Base-by-base conservation (phyloP, 2,113 vertebrate genomes). In the Apodemus sylvaticus region DNA sequence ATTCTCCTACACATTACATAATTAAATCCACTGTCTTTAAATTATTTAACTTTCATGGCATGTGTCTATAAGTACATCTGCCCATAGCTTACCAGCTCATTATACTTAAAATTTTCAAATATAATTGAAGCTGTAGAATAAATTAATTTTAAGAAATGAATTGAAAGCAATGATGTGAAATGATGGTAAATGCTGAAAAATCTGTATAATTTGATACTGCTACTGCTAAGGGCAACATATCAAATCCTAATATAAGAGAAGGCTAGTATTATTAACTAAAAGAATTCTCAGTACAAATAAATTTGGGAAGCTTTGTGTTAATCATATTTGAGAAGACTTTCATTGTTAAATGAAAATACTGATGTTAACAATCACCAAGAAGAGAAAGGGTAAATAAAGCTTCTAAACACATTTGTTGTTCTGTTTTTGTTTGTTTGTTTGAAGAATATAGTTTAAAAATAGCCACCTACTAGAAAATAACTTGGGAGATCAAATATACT, bases 21-120 rank as follows among this genome's bases (percentile, higher is more conserved):
- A 58, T 34, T 89, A 96, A 94, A 94, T 90, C 81, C 71, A 87
- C 51, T 39, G 34, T 94, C 93, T 90, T 90, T 89, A 31, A 95
- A 97, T 93, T 95, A 96, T 96, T 96, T 96, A 51, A 7, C 3
- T 60, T 96, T 94, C 62, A 97, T 71, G 53, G 94, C 74, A 13
- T n/a, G 79, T 12, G 85, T 93, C 93, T 93, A 88, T 64, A 76
- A 93, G 93, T 66, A 96, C 95, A 96, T 81, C 42, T 94, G 82
- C 20, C 48, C 79, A 95, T 29, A 91, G 34, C 70, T 94, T 96
- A 14, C 42, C 34, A 78, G 74, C 29, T 55, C 96, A 89, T 89
- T 81, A 71, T 83, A 87, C 11, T 68, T 81, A 94, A 64, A 60
- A 73, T 93, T 96, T 86, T 68, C 34, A 73, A n/a, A 87, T 36